Evolutionary conservation across 1,140 invertebrate species (phyloP), one percentile per base, ranked within the genome.

Genomic region (Zelostemma sp.): DNA sequence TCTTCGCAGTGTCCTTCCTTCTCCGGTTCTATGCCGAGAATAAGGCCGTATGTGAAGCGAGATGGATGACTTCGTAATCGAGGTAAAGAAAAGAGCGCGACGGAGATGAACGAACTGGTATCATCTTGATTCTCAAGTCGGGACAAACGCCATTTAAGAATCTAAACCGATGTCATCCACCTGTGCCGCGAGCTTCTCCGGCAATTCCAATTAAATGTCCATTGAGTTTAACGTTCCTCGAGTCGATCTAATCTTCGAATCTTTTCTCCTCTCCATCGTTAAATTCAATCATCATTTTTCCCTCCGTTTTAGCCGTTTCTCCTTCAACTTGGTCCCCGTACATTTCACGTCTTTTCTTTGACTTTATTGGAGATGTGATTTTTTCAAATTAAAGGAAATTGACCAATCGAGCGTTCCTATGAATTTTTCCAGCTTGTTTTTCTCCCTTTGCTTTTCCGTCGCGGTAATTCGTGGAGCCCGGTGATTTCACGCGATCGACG

Each of bases 1-100:
- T 73, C 74, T 78, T 75, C 72, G 62, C 28, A 45, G 54, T 74
- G 65, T 76, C 74, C 74, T 77, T 78, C 76, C 69, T 79, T 64
- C 66, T 78, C 66, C 68, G 71, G 56, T 40, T 75, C 69, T 61
- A 55, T 59, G 72, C 48, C 65, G 64, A 73, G 80, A 83, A 83
- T 83, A 84, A 84, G 83, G 83, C 80, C 81, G 78, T 65, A 59
- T 71, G 71, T 77, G 69, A 49, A 75, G 71, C 67, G 63, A 67
- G 74, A 76, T 54, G 54, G 63, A 68, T 59, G 58, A 48, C 31
- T 51, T 31, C 28, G 25, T 31, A 46, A 50, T 17, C 31, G 14
- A 45, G 49, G 21, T 4, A 25, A 25, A 25, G 21, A 25, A 35
- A n/a, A 58, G 56, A 63, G 58, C 48, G 54, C 54, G 62, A 65